Base-by-base conservation (phyloP, 1,140 invertebrate genomes). In the Oedothorax gibbosus region DNA sequence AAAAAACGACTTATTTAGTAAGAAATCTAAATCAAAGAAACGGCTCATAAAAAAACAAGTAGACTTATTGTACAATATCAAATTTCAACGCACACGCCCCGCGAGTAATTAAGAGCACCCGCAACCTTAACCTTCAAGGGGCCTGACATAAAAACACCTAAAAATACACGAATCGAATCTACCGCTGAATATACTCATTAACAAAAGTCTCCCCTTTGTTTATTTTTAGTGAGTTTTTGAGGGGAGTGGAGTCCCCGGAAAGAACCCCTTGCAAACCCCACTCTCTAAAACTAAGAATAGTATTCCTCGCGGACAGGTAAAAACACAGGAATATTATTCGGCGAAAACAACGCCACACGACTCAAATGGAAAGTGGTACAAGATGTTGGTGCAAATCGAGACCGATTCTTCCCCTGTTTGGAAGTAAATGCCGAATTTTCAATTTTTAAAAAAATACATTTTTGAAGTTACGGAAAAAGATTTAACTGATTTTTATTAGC, bases 71-170 rank as follows among this genome's bases (percentile, higher is more conserved):
- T 35, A 35, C 35, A 35, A 35, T 35, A 35, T 35, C 35, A 1
- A 35, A 35, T 35, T 71, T 71, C 66, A 8, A 53, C 51, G 54
- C 51, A 11, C 11, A 10, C 3, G 50, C 50, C 69, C 51, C 51
- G 18, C 14, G 15, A 18, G 54, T 71, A 71, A 71, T 71, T 71
- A 71, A 51, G 18, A 71, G 21, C 18, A 14, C 51, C 14, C 21
- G 57, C 21, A 84, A 84, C 81, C 81, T 84, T 84, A 84, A 84
- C 81, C 81, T 84, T 84, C 81, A 84, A 11, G 68, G 51, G 7
- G 60, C n/a, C 20, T 5, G 51, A 11, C n/a, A 56, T 21, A 75
- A 56, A 77, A 84, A 75, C 12, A 51, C 20, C 72, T 57, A 84
- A 84, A 84, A 84, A 84, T 84, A 84, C 54, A 75, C 57, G 57